phyloP scores from a whole-genome alignment of 2,888 invertebrate species.

The Erebia aethiops region DNA sequence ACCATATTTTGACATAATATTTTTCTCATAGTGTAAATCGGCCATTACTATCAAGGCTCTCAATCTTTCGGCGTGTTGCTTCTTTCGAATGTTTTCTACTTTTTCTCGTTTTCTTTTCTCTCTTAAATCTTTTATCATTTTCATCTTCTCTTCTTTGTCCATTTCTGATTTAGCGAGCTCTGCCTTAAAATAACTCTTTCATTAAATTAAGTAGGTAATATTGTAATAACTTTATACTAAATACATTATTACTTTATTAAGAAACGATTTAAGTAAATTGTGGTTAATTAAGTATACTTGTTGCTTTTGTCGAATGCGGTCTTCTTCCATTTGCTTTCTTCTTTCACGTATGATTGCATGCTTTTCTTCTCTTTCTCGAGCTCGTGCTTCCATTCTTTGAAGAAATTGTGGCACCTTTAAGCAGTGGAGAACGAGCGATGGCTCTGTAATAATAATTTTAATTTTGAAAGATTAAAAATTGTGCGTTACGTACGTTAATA shows the following conservation, averaged over 20 bases:
- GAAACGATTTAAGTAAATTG: neutral
- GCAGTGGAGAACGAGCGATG: constrained; percentile 70
- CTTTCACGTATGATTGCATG: constrained; percentile 76
- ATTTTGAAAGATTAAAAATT: neutral
- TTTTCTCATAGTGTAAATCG: constrained; percentile 76
- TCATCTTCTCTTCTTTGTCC: constrained; percentile 85
- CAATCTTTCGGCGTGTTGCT: constrained; percentile 75
- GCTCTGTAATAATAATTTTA: constrained; percentile 58
- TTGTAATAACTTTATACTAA: neutral
- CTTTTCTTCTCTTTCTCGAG: constrained; percentile 84
- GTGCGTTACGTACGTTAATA: neutral
- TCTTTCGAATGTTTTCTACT: constrained; percentile 83
- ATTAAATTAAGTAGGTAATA: neutral
- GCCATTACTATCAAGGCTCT: constrained; percentile 77
- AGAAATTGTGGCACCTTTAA: constrained; percentile 86
- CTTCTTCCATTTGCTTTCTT: constrained; percentile 76
- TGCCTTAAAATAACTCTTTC: constrained; percentile 52
- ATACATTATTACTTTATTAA: neutral
- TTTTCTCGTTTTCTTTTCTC: constrained; percentile 84
- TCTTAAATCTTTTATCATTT: constrained; percentile 83
- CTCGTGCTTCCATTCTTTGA: constrained; percentile 88
- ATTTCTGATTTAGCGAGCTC: constrained; percentile 78
- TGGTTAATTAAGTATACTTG: constrained; percentile 57
- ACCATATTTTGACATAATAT: constrained; percentile 66
- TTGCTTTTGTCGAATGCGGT: constrained; percentile 70